A percentile compares a stretch with the other conserved stretches of the same genome.
phyloP scores from a whole-genome alignment of 2,888 invertebrate species.

The Blastobasis adustella region DNA sequence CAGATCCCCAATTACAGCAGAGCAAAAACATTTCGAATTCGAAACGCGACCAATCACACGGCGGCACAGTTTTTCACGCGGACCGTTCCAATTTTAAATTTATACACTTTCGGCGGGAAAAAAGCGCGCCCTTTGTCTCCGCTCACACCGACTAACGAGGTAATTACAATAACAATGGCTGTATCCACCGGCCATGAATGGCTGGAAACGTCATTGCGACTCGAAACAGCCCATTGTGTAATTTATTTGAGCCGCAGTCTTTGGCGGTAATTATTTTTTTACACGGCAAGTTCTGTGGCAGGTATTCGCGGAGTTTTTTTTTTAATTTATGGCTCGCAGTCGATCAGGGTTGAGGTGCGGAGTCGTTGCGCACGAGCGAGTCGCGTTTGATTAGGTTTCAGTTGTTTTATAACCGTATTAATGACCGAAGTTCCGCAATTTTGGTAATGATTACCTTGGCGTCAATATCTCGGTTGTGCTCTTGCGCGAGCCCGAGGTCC shows the following conservation, averaged over 20 bases:
- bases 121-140: conserved; percentile 12
- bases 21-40: too few species aligned
- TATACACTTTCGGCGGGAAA: conserved; percentile 22
- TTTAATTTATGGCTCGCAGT: conserved; percentile 14
- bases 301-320: conserved; percentile 21
- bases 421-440: too few species aligned
- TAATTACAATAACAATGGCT: conserved; percentile 54
- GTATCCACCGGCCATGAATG: conserved; percentile 33
- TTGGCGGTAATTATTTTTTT: conserved; percentile 34
- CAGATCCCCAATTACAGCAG: too few species aligned
- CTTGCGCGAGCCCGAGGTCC: too few species aligned
- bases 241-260: conserved; percentile 42
- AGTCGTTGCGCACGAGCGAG: too few species aligned
- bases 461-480: too few species aligned
- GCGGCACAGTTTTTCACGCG: neutral
- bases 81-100: conserved; percentile 10
- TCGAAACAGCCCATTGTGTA: conserved; percentile 38
- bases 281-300: conserved; percentile 1
- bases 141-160: conserved; percentile 38
- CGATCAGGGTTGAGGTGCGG: too few species aligned
- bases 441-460: too few species aligned
- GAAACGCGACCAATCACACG: too few species aligned
- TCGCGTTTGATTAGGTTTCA: too few species aligned
- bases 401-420: too few species aligned
- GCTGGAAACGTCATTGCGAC: conserved; percentile 28